Evolutionary conservation across 2,113 vertebrate species (phyloP).

Genomic region (Chaetodon trifascialis): DNA sequence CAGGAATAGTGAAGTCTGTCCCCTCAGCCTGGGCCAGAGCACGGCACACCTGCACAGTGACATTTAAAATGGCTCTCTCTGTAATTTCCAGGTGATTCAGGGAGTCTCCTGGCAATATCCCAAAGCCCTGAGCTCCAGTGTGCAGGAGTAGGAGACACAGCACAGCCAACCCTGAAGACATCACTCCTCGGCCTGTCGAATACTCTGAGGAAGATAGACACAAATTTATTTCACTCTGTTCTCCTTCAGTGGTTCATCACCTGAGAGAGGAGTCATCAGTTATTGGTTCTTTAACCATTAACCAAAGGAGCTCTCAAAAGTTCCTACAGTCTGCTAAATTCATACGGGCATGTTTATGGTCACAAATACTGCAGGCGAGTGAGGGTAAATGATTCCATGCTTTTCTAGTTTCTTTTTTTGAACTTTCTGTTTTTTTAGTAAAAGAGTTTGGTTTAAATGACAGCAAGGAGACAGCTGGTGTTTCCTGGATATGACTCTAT

Average conservation of each 20-base stretch:
- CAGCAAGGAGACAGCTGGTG: no score
- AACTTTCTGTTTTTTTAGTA: no score
- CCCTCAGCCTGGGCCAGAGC: conserved; percentile 1
- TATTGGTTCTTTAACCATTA: not conserved
- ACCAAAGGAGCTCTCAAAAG: not conserved
- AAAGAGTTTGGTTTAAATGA: no score
- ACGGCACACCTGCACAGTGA: not conserved
- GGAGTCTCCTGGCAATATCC: fast-evolving
- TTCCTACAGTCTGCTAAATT: no score
- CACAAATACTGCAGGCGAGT: no score
- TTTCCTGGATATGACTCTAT: no score
- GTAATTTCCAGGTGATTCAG: not conserved
- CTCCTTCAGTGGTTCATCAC: not conserved
- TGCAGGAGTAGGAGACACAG: conserved; percentile 8
- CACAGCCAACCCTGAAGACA: not conserved
- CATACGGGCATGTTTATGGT: no score
- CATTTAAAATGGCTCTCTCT: not conserved
- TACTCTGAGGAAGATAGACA: not conserved
- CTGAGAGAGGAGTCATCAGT: not conserved
- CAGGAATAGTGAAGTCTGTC: conserved; percentile 13
- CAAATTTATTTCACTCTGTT: not conserved
- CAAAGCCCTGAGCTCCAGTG: not conserved
- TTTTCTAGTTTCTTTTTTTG: not conserved
- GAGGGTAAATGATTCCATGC: no score
- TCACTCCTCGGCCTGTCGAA: not conserved